Evolutionary conservation across 2,888 invertebrate species (phyloP), one percentile per base, ranked within the genome.

Genomic region (Tanytarsus gracilentus): DNA sequence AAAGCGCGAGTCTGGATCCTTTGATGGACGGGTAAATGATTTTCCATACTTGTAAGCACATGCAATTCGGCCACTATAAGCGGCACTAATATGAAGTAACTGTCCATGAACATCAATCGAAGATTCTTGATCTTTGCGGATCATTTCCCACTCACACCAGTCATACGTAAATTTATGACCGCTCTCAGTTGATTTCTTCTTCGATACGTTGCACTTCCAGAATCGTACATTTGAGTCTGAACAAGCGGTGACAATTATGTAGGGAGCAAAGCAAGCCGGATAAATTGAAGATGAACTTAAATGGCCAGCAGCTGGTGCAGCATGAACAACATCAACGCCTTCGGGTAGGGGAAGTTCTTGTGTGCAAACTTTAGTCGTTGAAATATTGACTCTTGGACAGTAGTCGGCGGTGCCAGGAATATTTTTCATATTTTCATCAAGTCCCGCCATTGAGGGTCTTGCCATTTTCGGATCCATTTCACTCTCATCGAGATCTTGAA

Each of bases 241-340:
- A 70, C 97, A 98, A 1, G 96, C 95, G 0, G 97, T 96, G 0
- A 93, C 88, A 62, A 99, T 81, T 63, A 95, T 90, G 71, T 97
- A 99, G 0, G 98, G 98, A 0, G 98, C 95, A 68, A 95, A 84
- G 73, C 98, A 99, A n/a, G 97, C 97, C 4, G 98, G 97, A 75
- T 98, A 98, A 67, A 99, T 94, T 23, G 95, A 95, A 0, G 98
- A 94, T 0, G 97, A 97, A 70, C 96, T 94, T 44, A 98, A 78
- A 72, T 98, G 98, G 0, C 98, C 98, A 1, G 97, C 98, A 0
- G 97, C 92, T 0, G 96, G 93, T 0, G 91, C 85, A 1, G 95
- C 96, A 72, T 93, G 92, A 60, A 93, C 85, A 4, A 97, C 88
- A 70, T 93, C 91, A 7, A 96, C 94, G 3, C 89, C 91, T 62